Evolutionary conservation across 2,888 invertebrate species (phyloP), one percentile per base, ranked within the genome.

Genomic region (Trichacis sp.): DNA sequence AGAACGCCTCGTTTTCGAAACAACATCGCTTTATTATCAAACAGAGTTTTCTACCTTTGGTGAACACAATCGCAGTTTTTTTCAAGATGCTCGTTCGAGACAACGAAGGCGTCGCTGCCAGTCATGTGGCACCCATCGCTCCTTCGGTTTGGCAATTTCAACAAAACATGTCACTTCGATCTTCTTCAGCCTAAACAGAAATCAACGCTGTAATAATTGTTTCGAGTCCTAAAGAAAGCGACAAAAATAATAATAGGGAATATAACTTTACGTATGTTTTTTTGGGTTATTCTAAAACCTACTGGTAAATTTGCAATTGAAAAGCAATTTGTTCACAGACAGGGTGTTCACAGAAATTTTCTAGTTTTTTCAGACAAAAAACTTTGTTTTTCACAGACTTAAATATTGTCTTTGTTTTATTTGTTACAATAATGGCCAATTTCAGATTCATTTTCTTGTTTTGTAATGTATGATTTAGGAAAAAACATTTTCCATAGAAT

Each of bases 111-210:
- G 33, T 52, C 19, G 71, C 69, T 54, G 72, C 73, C 77, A 76
- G 73, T 77, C 73, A 74, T 76, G 77, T 69, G 76, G 73, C 73
- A 62, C 63, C 65, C 59, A 68, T 60, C 59, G 67, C 58, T 65
- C 48, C 40, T 65, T 57, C 60, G 57, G 45, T 42, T 65, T 57
- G 46, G 57, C 56, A 49, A 59, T 64, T 59, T 48, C 64, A 65
- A 71, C 54, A 64, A 54, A 62, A 61, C 66, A 66, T 57, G 60
- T 45, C 51, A 62, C 59, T 48, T 62, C 60, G 49, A 56, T 60
- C 53, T 57, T 69, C 67, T 67, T 77, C 77, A 78, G 65, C 77
- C 77, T 78, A 78, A 33, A 73, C 74, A 77, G 75, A 76, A 71
- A 71, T 42, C 36, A 62, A 14, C 33, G 49, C 56, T 71, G 51